These are phyloP conservation scores for Siniperca chuatsi DNA, from an alignment of 2,113 vertebrate genomes.

Conservation along the genomic window DNA sequence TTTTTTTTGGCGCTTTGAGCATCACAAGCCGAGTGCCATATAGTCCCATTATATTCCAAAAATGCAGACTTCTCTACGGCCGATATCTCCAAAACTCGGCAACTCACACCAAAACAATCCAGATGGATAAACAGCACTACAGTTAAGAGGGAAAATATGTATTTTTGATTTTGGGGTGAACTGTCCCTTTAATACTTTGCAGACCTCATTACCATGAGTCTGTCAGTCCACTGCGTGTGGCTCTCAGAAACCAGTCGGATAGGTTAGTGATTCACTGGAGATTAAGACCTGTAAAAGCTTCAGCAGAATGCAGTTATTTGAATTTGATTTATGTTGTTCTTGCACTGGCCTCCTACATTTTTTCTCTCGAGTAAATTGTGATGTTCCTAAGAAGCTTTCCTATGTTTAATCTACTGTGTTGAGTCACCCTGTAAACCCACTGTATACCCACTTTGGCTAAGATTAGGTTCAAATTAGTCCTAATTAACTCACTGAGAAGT, in stretches of 20 bases:
- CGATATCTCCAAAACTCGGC: too few species aligned
- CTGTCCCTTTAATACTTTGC: too few species aligned
- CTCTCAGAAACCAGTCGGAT: slow-evolving; percentile 44
- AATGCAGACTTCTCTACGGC: too few species aligned
- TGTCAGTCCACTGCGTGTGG: neutral
- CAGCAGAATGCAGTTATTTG: neutral
- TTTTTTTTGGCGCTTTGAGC: too few species aligned
- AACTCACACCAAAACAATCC: too few species aligned
- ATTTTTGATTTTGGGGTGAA: too few species aligned
- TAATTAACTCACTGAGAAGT: slow-evolving; percentile 38
- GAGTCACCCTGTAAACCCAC: slow-evolving; percentile 40
- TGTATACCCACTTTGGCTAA: slow-evolving; percentile 3
- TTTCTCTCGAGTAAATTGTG: neutral
- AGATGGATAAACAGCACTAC: too few species aligned
- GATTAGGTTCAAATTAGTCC: slow-evolving; percentile 43
- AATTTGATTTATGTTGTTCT: slow-evolving; percentile 1
- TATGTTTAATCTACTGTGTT: neutral
- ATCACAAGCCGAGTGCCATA: too few species aligned
- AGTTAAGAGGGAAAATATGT: too few species aligned
- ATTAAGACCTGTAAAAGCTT: neutral
- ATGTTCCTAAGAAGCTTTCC: slow-evolving; percentile 9
- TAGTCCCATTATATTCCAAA: too few species aligned
- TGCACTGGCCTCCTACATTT: neutral
- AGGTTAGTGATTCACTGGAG: slow-evolving; percentile 37
- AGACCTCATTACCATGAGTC: neutral